These are phyloP conservation scores for Dryocosmus kuriphilus DNA, from an alignment of 2,888 invertebrate genomes.

Conservation along the genomic window DNA sequence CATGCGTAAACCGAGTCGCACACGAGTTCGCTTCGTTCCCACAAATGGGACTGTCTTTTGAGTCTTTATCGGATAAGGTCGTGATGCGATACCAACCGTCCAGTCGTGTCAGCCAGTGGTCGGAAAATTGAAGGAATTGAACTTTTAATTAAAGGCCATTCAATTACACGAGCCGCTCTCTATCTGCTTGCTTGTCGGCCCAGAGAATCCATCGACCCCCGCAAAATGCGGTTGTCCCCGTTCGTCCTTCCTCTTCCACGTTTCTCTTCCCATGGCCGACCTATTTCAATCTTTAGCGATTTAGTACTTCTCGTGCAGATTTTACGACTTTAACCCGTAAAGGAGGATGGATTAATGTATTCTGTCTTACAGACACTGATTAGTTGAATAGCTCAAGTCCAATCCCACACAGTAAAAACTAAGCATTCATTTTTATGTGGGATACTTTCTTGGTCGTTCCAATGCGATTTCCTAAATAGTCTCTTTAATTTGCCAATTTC, in stretches of 20 bases:
- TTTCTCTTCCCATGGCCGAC: slow-evolving; percentile 44
- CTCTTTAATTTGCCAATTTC: too few relatives aligned
- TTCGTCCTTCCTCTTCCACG: slow-evolving; percentile 22
- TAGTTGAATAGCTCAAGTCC: slow-evolving; percentile 64
- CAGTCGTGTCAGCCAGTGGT: slow-evolving; percentile 36
- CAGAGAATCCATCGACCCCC: slow-evolving; percentile 17
- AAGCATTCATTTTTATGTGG: too few relatives aligned
- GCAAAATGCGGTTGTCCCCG: slow-evolving; percentile 36
- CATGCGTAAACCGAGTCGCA: background rate
- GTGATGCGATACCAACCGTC: slow-evolving; percentile 49
- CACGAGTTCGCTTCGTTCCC: slow-evolving; percentile 16
- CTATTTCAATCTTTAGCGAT: slow-evolving; percentile 62
- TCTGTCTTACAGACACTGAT: slow-evolving; percentile 59
- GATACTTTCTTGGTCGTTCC: too few relatives aligned
- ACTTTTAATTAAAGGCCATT: slow-evolving; percentile 69
- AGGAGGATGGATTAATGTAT: slow-evolving; percentile 51
- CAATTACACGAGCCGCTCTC: slow-evolving; percentile 41
- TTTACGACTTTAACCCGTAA: slow-evolving; percentile 59
- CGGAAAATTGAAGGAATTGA: slow-evolving; percentile 58
- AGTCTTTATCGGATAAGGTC: slow-evolving; percentile 60
- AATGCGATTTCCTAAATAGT: too few relatives aligned
- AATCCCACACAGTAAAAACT: too few relatives aligned
- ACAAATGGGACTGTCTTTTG: slow-evolving; percentile 56
- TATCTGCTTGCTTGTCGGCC: slow-evolving; percentile 34
- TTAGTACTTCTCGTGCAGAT: slow-evolving; percentile 58